phyloP scores from a whole-genome alignment of 1,140 invertebrate species.

The Drosophila hydei region DNA sequence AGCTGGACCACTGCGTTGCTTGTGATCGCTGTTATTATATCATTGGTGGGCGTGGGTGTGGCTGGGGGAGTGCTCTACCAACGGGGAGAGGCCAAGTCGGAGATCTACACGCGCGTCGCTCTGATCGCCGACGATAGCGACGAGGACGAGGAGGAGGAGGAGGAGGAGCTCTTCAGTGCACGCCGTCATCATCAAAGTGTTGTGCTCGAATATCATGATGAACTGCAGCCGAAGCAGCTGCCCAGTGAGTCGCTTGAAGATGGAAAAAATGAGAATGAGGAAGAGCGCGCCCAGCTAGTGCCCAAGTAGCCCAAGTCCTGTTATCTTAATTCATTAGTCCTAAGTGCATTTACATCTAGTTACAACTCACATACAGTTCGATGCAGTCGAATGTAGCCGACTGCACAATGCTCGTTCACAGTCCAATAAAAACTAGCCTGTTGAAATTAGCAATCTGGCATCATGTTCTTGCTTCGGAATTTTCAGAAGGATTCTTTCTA shows the following conservation, averaged over 20 bases:
- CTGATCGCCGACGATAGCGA: conserved; percentile 62
- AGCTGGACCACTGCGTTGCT: conserved; percentile 45
- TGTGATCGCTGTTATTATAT: conserved; percentile 40
- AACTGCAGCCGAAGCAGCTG: conserved; percentile 13
- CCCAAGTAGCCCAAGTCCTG: not conserved
- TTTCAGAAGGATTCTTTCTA: too few species aligned
- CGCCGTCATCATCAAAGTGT: conserved; percentile 3
- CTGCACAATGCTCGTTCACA: too few species aligned
- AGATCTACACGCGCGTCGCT: conserved; percentile 57
- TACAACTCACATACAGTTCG: too few species aligned
- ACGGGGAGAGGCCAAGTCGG: conserved; percentile 13
- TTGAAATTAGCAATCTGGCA: too few species aligned
- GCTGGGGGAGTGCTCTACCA: conserved; percentile 51
- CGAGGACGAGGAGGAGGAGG: conserved; percentile 53
- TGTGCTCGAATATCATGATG: conserved; percentile 51
- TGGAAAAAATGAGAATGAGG: not conserved
- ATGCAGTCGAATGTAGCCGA: too few species aligned
- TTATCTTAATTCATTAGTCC: not conserved
- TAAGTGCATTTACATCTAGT: conserved; percentile 5
- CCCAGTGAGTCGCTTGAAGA: conserved; percentile 5
- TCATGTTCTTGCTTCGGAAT: too few species aligned
- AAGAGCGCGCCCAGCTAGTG: conserved; percentile 6
- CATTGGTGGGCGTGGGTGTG: conserved; percentile 44
- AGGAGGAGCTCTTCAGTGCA: conserved; percentile 54
- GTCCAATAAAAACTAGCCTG: too few species aligned